Evolutionary conservation across 2,797 vertebrate species (phyloP).

Genomic region (Psittacula derbiana): DNA sequence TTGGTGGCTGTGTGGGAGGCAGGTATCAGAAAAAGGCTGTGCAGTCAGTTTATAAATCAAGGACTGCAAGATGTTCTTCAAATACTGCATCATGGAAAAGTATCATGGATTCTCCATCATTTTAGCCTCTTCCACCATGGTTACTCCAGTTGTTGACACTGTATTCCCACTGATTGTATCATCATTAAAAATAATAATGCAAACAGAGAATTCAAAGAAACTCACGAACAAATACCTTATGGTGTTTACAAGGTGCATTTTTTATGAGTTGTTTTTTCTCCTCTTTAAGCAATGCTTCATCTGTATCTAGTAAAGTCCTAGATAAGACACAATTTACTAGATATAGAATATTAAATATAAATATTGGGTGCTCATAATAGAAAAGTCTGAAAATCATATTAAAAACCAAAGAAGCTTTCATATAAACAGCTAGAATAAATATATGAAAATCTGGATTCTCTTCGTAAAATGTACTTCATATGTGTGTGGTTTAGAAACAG

Average conservation of each 20-base stretch:
- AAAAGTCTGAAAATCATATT: neutral
- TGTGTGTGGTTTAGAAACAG: slow-evolving; percentile 11
- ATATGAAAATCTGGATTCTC: neutral
- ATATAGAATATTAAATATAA: slow-evolving; percentile 27
- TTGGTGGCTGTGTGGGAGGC: fast-evolving
- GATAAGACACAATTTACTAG: slow-evolving; percentile 41
- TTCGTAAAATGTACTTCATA: slow-evolving; percentile 10
- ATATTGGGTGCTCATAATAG: neutral
- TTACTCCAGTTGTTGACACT: neutral
- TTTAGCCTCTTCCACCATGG: neutral
- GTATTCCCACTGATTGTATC: neutral
- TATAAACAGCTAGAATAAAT: slow-evolving; percentile 26
- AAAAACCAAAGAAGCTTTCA: slow-evolving; percentile 23
- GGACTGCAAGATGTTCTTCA: neutral
- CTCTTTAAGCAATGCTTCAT: slow-evolving; percentile 18
- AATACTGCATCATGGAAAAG: neutral
- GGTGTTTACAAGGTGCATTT: slow-evolving; percentile 68
- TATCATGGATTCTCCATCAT: neutral
- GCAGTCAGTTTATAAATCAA: neutral
- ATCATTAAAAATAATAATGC: slow-evolving; percentile 25
- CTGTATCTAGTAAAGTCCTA: slow-evolving; percentile 25
- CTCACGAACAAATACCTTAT: slow-evolving; percentile 31
- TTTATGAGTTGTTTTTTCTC: slow-evolving; percentile 60
- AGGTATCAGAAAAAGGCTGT: neutral
- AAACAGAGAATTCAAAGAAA: slow-evolving; percentile 52